Percentiles rank a stretch among this genome's conserved stretches.
phyloP scores from a whole-genome alignment of 2,113 vertebrate species.

The Anthoscopus minutus region DNA sequence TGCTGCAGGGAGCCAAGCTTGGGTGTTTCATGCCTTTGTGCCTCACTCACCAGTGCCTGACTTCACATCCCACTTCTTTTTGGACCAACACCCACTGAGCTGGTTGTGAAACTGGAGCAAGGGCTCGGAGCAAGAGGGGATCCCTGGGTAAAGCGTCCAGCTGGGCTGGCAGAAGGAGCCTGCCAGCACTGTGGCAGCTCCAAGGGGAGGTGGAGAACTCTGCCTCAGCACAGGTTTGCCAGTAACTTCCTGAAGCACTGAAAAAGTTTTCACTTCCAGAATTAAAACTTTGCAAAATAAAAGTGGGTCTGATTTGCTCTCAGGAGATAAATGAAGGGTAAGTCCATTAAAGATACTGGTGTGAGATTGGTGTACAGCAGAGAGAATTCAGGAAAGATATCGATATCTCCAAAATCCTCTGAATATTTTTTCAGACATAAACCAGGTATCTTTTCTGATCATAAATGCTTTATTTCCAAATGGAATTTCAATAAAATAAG shows the following conservation, averaged over 20 bases:
- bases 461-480: conserved; percentile 44
- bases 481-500: conserved; percentile 54
- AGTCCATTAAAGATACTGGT: conserved; percentile 37
- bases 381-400: conserved; percentile 26
- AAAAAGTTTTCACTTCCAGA: conserved; percentile 5
- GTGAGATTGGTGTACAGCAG: conserved; percentile 31
- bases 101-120: neutral
- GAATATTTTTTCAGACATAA: conserved; percentile 42
- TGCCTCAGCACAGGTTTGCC: neutral
- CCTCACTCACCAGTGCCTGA: neutral
- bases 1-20: neutral
- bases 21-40: neutral
- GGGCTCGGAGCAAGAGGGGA: fast-evolving
- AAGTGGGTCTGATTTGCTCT: neutral
- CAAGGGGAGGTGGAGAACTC: neutral
- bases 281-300: conserved; percentile 16
- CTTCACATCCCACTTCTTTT: neutral
- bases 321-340: conserved; percentile 37
- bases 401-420: conserved; percentile 38
- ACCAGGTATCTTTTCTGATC: conserved; percentile 47
- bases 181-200: neutral
- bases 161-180: neutral
- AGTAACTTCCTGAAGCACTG: neutral
- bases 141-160: too few relatives aligned
- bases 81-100: neutral